Base-by-base conservation (phyloP, 2,888 invertebrate species). In the Cryptus armator region DNA sequence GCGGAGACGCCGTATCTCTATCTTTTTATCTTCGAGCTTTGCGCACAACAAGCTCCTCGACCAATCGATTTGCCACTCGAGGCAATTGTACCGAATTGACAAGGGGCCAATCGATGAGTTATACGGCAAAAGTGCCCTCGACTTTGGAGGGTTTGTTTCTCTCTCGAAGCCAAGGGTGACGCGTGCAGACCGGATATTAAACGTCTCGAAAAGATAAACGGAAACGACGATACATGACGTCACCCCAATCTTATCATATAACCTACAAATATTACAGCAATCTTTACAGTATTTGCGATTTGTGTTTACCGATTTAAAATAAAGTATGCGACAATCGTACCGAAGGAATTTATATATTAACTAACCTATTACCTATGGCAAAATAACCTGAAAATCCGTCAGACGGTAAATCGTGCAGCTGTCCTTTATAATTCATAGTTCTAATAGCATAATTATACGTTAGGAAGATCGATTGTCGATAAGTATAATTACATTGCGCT, bases 361-460 rank as follows among this genome's bases (percentile, higher is more conserved):
- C 24, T 24, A 24, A 24, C 24, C 24, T 24, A 24, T 24, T 24
- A 19, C 19, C 62, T 67, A 53, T 81, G 81, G 81, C 51, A 84
- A 84, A 81, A 84, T 81, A 29, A 46, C 43, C 19, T 14, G 24
- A 37, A 43, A 59, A 51, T 64, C 66, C 51, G 51, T 29, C 51
- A 12, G 19, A 66, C 48, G 43, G 16, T 51, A 19, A 75, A 66
- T 64, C 64, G 1, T 2, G 24, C 24, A 24, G 24, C 24, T 24
- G 24, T 24, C 24, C 19, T 68, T 70, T 56, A 70, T 81, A 84
- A 84, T 84, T 74, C 43, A 24, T n/a, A 66, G 56, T 84, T 78
- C 56, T 84, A 77, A 72, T 74, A 75, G 64, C 74, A 44, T 84
- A 78, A 84, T 81, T 72, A 84, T 77, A 74, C 74, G 32, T 81